Conservation (phyloP, 2,113 vertebrate genomes). For the Ciconia maguari region DNA sequence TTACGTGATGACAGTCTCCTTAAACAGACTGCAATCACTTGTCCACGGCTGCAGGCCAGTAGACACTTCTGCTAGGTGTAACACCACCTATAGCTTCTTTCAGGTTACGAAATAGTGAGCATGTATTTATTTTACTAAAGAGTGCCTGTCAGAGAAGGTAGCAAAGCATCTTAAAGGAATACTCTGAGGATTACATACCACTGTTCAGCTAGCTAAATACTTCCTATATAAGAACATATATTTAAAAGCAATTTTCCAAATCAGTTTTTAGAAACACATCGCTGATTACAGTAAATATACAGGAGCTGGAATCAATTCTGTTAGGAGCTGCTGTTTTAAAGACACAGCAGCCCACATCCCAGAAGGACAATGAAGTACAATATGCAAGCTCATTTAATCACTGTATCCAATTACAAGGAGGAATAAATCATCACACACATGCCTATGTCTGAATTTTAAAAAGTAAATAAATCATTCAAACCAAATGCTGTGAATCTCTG, state of each 20-base stretch:
- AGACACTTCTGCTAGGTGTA: background rate
- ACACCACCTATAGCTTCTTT: background rate
- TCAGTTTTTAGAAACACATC: background rate
- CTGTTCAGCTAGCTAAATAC: background rate
- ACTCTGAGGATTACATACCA: background rate
- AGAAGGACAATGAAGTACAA: constrained; percentile 48
- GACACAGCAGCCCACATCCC: background rate
- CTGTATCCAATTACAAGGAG: constrained; percentile 50
- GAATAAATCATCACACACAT: constrained; percentile 40
- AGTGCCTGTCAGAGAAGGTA: background rate
- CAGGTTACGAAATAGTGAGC: background rate
- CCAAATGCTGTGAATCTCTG: background rate
- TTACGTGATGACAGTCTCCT: background rate
- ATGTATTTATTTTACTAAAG: background rate
- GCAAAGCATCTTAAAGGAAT: background rate
- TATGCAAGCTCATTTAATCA: constrained; percentile 54
- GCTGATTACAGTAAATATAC: background rate
- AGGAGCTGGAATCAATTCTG: constrained; percentile 1
- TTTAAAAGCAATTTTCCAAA: background rate
- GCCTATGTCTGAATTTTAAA: constrained; percentile 40
- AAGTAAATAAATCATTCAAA: constrained; percentile 32
- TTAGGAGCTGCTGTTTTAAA: constrained; percentile 3
- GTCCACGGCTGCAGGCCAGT: background rate
- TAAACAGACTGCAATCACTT: background rate
- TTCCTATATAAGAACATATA: background rate